Base-by-base conservation (phyloP, 2,113 vertebrate genomes). In the Oryzias curvinotus region DNA sequence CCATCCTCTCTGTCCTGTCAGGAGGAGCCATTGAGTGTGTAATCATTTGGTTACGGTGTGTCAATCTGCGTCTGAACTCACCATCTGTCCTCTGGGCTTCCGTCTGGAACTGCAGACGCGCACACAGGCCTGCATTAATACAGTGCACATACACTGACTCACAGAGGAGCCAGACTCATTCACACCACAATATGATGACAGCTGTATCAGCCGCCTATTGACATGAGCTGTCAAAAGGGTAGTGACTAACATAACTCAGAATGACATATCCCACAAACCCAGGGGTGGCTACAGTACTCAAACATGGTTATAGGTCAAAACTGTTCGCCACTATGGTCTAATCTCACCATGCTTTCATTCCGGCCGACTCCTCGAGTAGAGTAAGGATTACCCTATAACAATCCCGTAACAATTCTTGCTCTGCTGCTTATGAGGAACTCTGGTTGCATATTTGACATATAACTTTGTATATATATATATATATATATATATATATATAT, bases 11-110 rank as follows among this genome's bases (percentile, higher is more conserved):
- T 85, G 91, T 93, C 91, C 91, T 91, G 92, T 92, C 92, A 92
- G 80, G 82, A 94, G 93, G 94, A 93, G 90, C 93, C 87, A 88
- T 85, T 83, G 87, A 89, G 93, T 93, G 91, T 96, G 94, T 95
- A 97, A 97, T 96, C 94, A 84, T 93, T 95, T 96, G 94, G 95
- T 95, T 95, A 96, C 90, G 94, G 93, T 90, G 92, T 94, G 95
- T 95, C 94, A 93, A 92, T 94, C 93, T 93, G 90, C 91, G 92
- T 92, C 91, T 88, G 92, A 92, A 94, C 93, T 92, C 88, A 90
- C 95, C 95, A 95, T 96, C 95, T 96, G 94, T 95, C 93, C 91
- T 92, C 92, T 90, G 93, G 94, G 92, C 92, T 92, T 80, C 87
- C 91, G 92, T 94, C 93, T 92, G 90, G 93, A 93, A 76, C 73